A percentile compares a stretch with the other conserved stretches of the same genome.
Conservation (phyloP, 1,140 invertebrate genomes). For the Cyclargus thomasi region DNA sequence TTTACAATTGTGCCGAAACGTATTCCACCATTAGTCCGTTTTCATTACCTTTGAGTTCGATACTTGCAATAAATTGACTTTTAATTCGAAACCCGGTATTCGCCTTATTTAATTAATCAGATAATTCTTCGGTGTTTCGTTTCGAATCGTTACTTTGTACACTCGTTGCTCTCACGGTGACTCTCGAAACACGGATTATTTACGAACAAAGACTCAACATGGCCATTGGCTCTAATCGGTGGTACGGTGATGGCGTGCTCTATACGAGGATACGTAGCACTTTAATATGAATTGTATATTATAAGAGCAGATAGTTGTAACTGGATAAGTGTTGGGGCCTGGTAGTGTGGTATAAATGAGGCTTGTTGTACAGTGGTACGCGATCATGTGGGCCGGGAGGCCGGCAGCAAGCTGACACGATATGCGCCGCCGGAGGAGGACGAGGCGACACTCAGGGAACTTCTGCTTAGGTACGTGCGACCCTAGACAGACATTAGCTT, state of each 20-base stretch:
- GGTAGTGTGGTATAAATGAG: conserved; percentile 43
- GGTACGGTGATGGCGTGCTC: conserved; percentile 42
- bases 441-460: conserved; percentile 89
- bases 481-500: conserved; percentile 62
- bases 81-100: background rate
- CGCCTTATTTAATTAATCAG: background rate
- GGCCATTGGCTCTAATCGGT: conserved; percentile 64
- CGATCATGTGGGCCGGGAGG: conserved; percentile 74
- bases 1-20: background rate
- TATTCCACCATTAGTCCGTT: background rate
- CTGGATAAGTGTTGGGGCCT: background rate
- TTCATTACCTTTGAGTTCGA: conserved; percentile 9
- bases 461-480: conserved; percentile 87
- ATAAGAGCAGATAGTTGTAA: background rate
- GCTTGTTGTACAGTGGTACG: conserved; percentile 71
- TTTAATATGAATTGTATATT: background rate
- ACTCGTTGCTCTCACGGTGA: background rate
- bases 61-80: conserved; percentile 5
- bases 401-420: conserved; percentile 75
- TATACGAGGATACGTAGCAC: background rate
- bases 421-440: conserved; percentile 83
- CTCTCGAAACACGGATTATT: background rate
- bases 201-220: conserved; percentile 34
- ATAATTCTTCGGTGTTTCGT: background rate
- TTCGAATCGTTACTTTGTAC: conserved; percentile 4